Percentiles rank a stretch among this genome's conserved stretches.
Conservation (phyloP, 2,888 invertebrate genomes). For the Balanococcus diminutus region DNA sequence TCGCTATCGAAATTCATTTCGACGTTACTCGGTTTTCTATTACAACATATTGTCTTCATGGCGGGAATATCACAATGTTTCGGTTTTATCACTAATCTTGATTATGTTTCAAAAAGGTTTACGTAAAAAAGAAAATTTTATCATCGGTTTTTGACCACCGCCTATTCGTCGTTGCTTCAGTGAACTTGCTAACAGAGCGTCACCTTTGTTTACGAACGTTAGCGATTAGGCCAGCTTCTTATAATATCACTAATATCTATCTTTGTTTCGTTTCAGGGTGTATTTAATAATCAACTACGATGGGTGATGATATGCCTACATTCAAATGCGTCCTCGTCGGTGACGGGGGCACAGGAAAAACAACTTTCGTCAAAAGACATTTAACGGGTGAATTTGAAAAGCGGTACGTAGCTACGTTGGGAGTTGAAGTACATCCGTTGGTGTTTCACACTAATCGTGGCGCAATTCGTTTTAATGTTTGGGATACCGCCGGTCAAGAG, state of each 20-base stretch:
- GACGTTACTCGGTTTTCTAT: neutral
- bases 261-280: too few relatives aligned
- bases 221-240: neutral
- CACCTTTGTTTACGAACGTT: neutral
- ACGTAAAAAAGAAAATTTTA: neutral
- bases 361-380: constrained; percentile 99
- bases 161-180: too few relatives aligned
- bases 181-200: neutral
- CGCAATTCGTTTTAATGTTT: constrained; percentile 96
- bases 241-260: neutral
- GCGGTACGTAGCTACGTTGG: constrained; percentile 98
- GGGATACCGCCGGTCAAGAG: constrained; percentile 99
- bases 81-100: neutral
- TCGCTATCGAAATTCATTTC: neutral
- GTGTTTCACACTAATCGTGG: constrained; percentile 98
- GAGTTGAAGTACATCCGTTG: constrained; percentile 98
- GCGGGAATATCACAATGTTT: constrained; percentile 10
- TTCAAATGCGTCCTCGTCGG: constrained; percentile 98
- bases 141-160: neutral
- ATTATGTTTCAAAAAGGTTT: neutral
- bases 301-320: constrained; percentile 85
- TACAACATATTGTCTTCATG: constrained; percentile 43
- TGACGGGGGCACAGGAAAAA: constrained; percentile 99
- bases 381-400: constrained; percentile 99
- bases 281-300: constrained; percentile 60